These are phyloP conservation scores for Phallusia fumigata DNA, from an alignment of 23 tunicate genomes.

Conservation along the genomic window DNA sequence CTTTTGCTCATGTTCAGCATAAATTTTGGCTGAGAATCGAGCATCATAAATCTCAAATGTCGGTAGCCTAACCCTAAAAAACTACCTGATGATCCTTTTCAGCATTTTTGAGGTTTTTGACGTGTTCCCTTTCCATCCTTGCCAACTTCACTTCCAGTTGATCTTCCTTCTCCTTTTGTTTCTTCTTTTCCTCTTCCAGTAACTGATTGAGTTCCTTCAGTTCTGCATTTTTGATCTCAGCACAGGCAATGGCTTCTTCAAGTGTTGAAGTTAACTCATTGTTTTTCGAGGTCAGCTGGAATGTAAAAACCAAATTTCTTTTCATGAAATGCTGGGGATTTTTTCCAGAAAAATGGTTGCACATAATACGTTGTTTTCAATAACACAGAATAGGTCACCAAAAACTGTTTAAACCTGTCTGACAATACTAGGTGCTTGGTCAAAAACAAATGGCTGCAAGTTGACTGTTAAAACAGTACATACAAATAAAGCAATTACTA, in stretches of 20 bases:
- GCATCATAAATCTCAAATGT: too few relatives aligned
- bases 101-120: neutral
- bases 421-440: too few relatives aligned
- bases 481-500: too few relatives aligned
- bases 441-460: too few relatives aligned
- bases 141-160: neutral
- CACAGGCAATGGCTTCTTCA: conserved; percentile 47
- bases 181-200: neutral
- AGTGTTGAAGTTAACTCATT: conserved; percentile 26
- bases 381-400: too few relatives aligned
- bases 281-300: conserved; percentile 12
- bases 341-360: too few relatives aligned
- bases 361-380: too few relatives aligned
- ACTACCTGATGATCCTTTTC: conserved; percentile 12
- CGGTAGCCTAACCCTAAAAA: too few relatives aligned
- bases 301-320: neutral
- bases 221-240: conserved; percentile 35
- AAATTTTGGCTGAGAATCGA: too few relatives aligned
- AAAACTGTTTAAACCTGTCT: too few relatives aligned
- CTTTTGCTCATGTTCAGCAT: too few relatives aligned
- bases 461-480: too few relatives aligned
- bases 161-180: conserved; percentile 5
- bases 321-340: neutral
- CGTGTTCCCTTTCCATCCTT: neutral
- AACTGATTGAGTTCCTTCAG: neutral